Evolutionary conservation across 2,888 invertebrate species (phyloP), one percentile per base, ranked within the genome.

Genomic region (Eubasilissa splendida): DNA sequence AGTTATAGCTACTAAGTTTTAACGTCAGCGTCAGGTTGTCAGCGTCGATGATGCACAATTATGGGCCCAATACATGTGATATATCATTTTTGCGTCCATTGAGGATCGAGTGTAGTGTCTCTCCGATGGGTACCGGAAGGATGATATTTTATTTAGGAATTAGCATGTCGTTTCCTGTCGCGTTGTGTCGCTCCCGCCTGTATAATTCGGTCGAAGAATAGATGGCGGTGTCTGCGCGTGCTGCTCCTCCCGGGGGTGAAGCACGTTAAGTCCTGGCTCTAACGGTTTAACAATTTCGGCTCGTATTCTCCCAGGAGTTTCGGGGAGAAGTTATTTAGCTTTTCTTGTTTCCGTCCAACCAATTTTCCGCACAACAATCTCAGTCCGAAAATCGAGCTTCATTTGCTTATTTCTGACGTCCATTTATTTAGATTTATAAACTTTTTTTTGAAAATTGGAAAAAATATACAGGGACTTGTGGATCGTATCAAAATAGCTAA

Each of bases 151-250:
- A 63, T 33, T 31, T 63, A 63, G 63, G 42, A 63, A 63, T 63
- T 63, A 63, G 33, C 63, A 63, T 63, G 12, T 31, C 33, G 42
- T 42, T 42, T 70, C 52, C 22, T 70, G 52, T 14, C 22, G 66
- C 70, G 22, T 52, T 66, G 66, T 66, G 11, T 9, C 52, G 10
- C 53, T 53, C 53, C 22, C 22, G 70, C 70, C 70, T 70, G 53
- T 70, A 53, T 53, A 53, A 70, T 70, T 70, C 70, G 52, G 70
- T 70, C 53, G 11, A 4, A 53, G 70, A 70, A 70, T 70, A 70
- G 53, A 70, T 70, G 52, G 53, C 9, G 52, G 12, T 53, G 2
- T 7, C 68, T 50, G 50, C 22, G 10, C 52, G 52, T 50, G 50
- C 53, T 22, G 52, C 53, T 14, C 68, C 7, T 70, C 70, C 14